These are phyloP conservation scores for Agrypnus murinus DNA, from an alignment of 2,888 invertebrate genomes.

Conservation along the genomic window DNA sequence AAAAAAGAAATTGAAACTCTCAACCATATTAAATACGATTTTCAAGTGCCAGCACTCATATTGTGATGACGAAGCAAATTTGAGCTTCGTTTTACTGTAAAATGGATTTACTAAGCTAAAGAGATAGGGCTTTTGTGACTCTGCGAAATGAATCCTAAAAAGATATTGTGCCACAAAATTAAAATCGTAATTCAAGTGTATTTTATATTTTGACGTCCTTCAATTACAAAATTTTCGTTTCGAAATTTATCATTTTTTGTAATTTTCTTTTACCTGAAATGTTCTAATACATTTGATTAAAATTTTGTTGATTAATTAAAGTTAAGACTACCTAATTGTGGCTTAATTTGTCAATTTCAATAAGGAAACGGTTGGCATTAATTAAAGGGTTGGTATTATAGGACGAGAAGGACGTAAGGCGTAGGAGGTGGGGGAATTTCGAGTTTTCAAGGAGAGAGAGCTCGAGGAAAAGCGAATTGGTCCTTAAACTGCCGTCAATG, in stretches of 20 bases:
- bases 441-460: slow-evolving; percentile 29
- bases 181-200: slow-evolving; percentile 26
- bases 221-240: background rate
- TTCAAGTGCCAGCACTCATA: slow-evolving; percentile 50
- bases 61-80: slow-evolving; percentile 50
- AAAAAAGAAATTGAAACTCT: slow-evolving; percentile 44
- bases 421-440: background rate
- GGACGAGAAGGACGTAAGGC: slow-evolving; percentile 24
- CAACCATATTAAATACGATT: slow-evolving; percentile 47
- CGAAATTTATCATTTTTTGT: background rate
- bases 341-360: slow-evolving; percentile 36
- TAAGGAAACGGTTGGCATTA: slow-evolving; percentile 30
- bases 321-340: slow-evolving; percentile 4
- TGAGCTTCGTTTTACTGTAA: slow-evolving; percentile 48
- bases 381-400: slow-evolving; percentile 39
- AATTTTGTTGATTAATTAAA: slow-evolving; percentile 11
- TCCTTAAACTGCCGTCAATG: slow-evolving; percentile 35
- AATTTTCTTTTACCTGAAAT: background rate
- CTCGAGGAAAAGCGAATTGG: slow-evolving; percentile 26
- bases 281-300: background rate
- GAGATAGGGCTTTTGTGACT: slow-evolving; percentile 40
- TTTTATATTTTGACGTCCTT: slow-evolving; percentile 8
- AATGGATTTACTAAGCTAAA: slow-evolving; percentile 45
- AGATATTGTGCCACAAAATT: slow-evolving; percentile 37
- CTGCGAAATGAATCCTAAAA: slow-evolving; percentile 40